Evolutionary conservation across 2,113 vertebrate species (phyloP).

Genomic region (Actenoides lindsayi): DNA sequence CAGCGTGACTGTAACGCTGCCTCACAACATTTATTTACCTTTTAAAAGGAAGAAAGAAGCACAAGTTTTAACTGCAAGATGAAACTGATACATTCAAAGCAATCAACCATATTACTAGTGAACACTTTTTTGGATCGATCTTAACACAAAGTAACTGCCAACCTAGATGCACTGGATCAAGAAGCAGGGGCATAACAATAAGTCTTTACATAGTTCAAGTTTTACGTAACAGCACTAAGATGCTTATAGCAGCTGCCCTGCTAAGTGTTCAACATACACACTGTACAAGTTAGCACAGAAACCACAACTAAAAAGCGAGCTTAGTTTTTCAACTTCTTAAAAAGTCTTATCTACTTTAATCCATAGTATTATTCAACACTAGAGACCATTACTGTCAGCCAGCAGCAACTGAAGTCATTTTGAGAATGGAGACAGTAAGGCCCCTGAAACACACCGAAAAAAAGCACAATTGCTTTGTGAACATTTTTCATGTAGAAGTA

Average conservation of each 20-base stretch:
- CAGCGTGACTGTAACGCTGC: neutral
- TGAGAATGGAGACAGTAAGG: neutral
- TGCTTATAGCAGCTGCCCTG: neutral
- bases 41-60: neutral
- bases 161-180: neutral
- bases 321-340: neutral
- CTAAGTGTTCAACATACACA: neutral
- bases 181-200: neutral
- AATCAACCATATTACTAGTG: neutral
- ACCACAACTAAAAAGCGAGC: accelerated
- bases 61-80: neutral
- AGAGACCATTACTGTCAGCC: neutral
- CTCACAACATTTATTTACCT: neutral
- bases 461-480: neutral
- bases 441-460: neutral
- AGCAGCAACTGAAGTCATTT: neutral
- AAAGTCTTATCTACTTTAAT: neutral
- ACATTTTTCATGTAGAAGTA: neutral
- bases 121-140: neutral
- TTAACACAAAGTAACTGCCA: neutral
- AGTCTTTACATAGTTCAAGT: neutral
- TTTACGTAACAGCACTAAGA: neutral
- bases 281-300: neutral
- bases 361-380: neutral
- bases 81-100: neutral